Evolutionary conservation across 1,140 invertebrate genomes (phyloP).

Genomic region (Drosophila lacteicornis): DNA sequence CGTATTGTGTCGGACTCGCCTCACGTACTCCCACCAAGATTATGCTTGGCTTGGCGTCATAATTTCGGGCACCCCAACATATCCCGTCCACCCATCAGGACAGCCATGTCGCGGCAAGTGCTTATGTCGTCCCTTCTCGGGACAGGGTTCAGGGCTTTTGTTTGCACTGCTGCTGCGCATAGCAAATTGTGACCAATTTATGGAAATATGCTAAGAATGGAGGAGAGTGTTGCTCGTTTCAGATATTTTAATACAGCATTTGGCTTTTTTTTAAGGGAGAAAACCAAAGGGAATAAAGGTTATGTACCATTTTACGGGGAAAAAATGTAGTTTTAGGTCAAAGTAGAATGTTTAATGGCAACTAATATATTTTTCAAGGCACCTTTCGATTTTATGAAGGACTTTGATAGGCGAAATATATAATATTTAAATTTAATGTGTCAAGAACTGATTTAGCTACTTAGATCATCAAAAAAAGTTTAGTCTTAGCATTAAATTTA

Average conservation of each 20-base stretch:
- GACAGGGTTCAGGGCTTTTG: slow-evolving; percentile 38
- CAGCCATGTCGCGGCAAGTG: slow-evolving; percentile 46
- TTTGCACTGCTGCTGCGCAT: slow-evolving; percentile 63
- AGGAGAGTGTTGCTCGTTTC: slow-evolving; percentile 4
- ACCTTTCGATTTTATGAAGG: too few relatives aligned
- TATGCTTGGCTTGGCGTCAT: slow-evolving; percentile 68
- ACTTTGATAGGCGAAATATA: too few relatives aligned
- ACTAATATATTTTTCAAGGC: too few relatives aligned
- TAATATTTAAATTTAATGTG: too few relatives aligned
- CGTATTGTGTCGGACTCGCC: slow-evolving; percentile 14
- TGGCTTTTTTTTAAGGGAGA: neutral
- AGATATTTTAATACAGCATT: neutral
- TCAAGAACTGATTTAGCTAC: too few relatives aligned
- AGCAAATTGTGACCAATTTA: slow-evolving; percentile 81
- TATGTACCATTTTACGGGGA: too few relatives aligned
- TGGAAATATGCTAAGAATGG: slow-evolving; percentile 65
- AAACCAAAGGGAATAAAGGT: neutral
- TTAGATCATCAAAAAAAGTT: too few relatives aligned
- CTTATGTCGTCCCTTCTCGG: slow-evolving; percentile 23
- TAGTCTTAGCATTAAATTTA: too few relatives aligned
- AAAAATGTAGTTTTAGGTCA: too few relatives aligned
- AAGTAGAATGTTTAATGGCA: too few relatives aligned
- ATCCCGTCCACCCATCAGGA: slow-evolving; percentile 29
- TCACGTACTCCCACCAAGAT: slow-evolving; percentile 58
- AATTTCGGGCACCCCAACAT: slow-evolving; percentile 55